A percentile compares a stretch with the other conserved stretches of the same genome.
Conservation (phyloP, 2,113 vertebrate species). For the Prunella fulvescens region DNA sequence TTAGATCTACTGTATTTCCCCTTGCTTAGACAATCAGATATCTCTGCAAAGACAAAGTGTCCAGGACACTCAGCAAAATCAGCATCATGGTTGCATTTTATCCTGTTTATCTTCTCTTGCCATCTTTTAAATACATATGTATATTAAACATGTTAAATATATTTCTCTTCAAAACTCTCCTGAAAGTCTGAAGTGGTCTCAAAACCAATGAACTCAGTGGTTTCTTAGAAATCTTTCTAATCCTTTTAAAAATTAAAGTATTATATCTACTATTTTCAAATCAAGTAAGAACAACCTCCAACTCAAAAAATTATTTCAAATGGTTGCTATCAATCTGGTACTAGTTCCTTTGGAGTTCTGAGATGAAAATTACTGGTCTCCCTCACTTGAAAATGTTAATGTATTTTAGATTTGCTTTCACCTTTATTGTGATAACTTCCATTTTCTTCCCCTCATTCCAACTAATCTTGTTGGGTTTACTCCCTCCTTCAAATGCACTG, state of each 20-base stretch:
- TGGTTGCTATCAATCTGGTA: background rate
- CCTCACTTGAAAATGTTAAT: background rate
- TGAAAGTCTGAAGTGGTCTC: background rate
- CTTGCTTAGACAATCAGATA: slow-evolving; percentile 14
- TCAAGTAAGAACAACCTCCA: background rate
- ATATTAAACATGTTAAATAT: background rate
- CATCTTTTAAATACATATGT: background rate
- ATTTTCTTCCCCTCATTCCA: background rate
- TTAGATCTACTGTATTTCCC: slow-evolving; percentile 8
- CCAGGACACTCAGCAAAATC: background rate
- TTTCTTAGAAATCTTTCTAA: background rate
- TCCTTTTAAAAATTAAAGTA: background rate
- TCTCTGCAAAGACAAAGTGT: background rate
- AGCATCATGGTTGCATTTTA: background rate
- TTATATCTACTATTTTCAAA: background rate
- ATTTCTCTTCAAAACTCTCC: background rate
- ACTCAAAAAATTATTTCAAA: background rate
- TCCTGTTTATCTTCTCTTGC: background rate
- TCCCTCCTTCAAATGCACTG: background rate
- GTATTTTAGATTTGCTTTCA: background rate
- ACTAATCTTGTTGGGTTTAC: background rate
- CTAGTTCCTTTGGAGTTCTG: background rate
- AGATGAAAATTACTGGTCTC: background rate
- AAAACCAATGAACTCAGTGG: background rate
- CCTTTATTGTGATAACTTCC: background rate